These are phyloP conservation scores for Papilio elwesi DNA, from an alignment of 2,888 invertebrate species.

Conservation along the genomic window DNA sequence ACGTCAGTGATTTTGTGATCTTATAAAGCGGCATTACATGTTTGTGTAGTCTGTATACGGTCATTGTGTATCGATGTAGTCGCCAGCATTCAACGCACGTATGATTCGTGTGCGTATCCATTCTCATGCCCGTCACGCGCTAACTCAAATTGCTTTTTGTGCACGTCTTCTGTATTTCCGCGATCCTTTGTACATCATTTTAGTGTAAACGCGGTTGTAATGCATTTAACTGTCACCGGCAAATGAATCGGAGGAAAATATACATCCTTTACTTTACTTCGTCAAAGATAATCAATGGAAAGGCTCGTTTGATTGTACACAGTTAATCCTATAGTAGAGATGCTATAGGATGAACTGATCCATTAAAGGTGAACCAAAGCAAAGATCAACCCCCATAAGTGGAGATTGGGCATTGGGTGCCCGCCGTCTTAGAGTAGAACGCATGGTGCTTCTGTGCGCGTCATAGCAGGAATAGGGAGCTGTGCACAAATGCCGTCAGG, in stretches of 20 bases:
- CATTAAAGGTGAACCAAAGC: no score
- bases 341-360: no score
- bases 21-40: neutral
- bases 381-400: no score
- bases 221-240: neutral
- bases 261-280: neutral
- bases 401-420: no score
- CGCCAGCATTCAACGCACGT: conserved; percentile 10
- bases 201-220: neutral
- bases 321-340: neutral
- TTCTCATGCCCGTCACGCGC: conserved; percentile 25
- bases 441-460: no score
- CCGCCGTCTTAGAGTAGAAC: no score
- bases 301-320: neutral
- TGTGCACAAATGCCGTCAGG: no score
- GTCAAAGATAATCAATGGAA: neutral
- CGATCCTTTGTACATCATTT: conserved; percentile 11
- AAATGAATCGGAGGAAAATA: neutral
- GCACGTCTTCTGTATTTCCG: conserved; percentile 9
- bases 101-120: neutral
- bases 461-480: no score
- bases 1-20: neutral
- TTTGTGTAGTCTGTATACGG: neutral
- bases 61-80: neutral
- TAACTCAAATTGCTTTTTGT: conserved; percentile 17